Base-by-base conservation (phyloP, 2,797 vertebrate genomes). In the Lepidocolaptes lacrymiger region DNA sequence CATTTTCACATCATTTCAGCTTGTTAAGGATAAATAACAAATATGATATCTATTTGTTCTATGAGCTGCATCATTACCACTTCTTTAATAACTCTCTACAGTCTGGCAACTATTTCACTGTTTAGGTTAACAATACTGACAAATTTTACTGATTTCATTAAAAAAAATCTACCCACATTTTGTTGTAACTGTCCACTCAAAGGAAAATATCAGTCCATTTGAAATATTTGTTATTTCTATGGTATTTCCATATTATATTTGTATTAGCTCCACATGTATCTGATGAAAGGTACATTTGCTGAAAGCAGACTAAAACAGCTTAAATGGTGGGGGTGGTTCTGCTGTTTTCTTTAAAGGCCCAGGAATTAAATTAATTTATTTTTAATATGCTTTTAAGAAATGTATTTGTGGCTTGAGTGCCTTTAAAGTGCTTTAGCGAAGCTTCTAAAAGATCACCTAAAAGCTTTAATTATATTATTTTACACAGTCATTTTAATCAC, bases 381-480 rank as follows among this genome's bases (percentile, higher is more conserved):
- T 55, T 61, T 80, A 74, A 30, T 44, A 19, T 91, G 61, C 54
- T 93, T 85, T 88, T 80, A 54, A 78, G 82, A 63, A 75, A 66
- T 0, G 1, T 88, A 75, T 67, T 81, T 22, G 3, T 78, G 54
- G 76, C 61, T 93, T 80, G 20, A 54, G 24, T 23, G n/a, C 49
- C 89, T 91, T 89, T 54, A 39, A 26, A 91, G 54, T 46, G 61
- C 58, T 80, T 85, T 74, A 80, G 52, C 32, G 34, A 52, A 74
- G 72, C 49, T 91, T 80, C 56, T 67, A 56, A 75, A 75, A 88
- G 72, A 68, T 64, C 9, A 5, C 12, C 18, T 72, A 85, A 83
- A 91, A 93, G 41, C 5, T 72, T 91, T 88, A 72, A 80, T 82
- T 82, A 13, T 61, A 49, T 87, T 91, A 64, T 77, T 94, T 94